Conservation (phyloP, 1,140 invertebrate genomes). For the Meloidogyne floridensis region DNA sequence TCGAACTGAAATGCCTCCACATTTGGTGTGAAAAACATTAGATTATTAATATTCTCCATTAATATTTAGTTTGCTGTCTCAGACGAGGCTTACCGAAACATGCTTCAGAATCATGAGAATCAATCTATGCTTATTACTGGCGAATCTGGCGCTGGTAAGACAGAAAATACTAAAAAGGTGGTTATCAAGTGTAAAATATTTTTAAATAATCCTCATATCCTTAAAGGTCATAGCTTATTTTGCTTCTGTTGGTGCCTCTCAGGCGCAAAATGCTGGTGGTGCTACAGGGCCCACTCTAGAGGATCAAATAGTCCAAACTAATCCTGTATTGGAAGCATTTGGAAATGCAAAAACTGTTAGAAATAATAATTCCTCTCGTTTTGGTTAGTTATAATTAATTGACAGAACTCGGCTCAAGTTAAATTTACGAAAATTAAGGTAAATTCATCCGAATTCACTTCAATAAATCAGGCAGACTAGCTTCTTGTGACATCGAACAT, state of each 20-base stretch:
- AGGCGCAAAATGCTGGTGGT: conserved; percentile 34
- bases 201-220: background rate
- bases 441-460: conserved; percentile 98
- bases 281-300: conserved; percentile 70
- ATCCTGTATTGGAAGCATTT: conserved; percentile 97
- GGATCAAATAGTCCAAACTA: conserved; percentile 98
- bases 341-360: conserved; percentile 99
- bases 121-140: conserved; percentile 97
- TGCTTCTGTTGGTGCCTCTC: conserved; percentile 71
- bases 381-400: conserved; percentile 83
- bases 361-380: conserved; percentile 98
- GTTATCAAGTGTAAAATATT: background rate
- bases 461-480: conserved; percentile 95
- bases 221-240: conserved; percentile 72
- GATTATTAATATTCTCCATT: too few relatives aligned
- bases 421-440: conserved; percentile 73
- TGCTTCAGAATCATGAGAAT: conserved; percentile 96
- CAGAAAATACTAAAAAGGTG: conserved; percentile 75
- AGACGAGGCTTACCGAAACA: conserved; percentile 98
- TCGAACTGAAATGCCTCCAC: conserved; percentile 86
- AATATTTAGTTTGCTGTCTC: conserved; percentile 88
- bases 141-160: conserved; percentile 74
- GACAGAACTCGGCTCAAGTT: conserved; percentile 58
- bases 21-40: conserved; percentile 18
- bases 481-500: conserved; percentile 99